Evolutionary conservation across 1,140 invertebrate genomes (phyloP), one percentile per base, ranked within the genome.

Genomic region (Caenorhabditis tropicalis): DNA sequence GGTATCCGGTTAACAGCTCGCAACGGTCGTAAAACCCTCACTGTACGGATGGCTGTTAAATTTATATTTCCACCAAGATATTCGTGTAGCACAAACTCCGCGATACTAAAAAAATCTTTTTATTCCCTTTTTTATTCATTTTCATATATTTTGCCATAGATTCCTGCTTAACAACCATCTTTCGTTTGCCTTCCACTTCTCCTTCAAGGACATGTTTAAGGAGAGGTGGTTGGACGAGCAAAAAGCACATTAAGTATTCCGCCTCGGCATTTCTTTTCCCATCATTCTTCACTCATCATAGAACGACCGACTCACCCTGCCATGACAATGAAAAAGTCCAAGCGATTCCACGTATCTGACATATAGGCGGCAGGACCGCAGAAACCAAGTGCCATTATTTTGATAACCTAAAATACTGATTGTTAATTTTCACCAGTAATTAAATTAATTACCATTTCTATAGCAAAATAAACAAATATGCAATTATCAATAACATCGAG

Each of bases 1-100:
- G 98, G 98, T 94, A 99, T 99, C 91, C 98, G 94, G 93, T 99
- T 99, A 92, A 99, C 99, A 79, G 98, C 98, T 87, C 98, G 92
- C 82, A 99, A 93, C 33, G 98, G 98, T 90, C 98, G 93, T 43
- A 99, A 93, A 49, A 99, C 98, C 91, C 98, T 94, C 88, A 99
- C 97, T 70, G 98, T 99, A 90, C 98, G 93, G 91, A 99, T 98
- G 48, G 98, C 96, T 84, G 97, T 97, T 90, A 99, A 93, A 93
- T 98, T 99, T 91, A 99, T 95, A 92, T 98, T 98, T 91, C 98
- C 96, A 91, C 98, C 96, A 91, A 97, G 91, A 56, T 91, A 91
- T 85, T 91, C 95, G 90, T 97, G 95, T 88, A 98, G 92, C 89
- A 95, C 95, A 92, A 99, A 99, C 93, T 99, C 98, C 74, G 97